Evolutionary conservation across 2,113 vertebrate species (phyloP), one percentile per base, ranked within the genome.

Genomic region (Vulpes vulpes): DNA sequence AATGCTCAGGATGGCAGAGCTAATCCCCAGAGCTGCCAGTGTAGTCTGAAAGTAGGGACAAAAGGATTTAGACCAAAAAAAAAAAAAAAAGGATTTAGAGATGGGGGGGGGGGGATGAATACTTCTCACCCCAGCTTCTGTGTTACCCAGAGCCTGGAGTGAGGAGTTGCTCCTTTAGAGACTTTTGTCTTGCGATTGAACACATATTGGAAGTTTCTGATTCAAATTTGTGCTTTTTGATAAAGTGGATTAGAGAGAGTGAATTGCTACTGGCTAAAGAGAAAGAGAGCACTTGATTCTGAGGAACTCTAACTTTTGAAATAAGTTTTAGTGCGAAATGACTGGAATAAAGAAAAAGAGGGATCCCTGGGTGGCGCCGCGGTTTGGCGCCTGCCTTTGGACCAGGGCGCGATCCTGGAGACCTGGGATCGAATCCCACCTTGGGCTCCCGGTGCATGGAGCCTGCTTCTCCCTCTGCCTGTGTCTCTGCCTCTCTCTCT

Each of bases 201-300:
- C n/a, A 82, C 38, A 22, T 43, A 57, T 20, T 81, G 67, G 20
- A 81, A 3, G 49, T 88, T 93, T 95, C 62, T 86, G 59, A 73
- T 84, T 67, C 80, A 91, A 71, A 57, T 88, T 32, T 91, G 32
- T 74, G 51, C 71, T 91, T 94, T 91, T 91, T 43, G 82, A 76
- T 76, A 64, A 91, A 93, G 60, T 84, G 38, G 17, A 49, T 65
- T 79, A 73, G 57, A 73, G 53, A 51, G 25, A 57, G 49, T 87
- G 64, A 71, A 49, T 78, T 97, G 78, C 27, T 92, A 30, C 3
- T 87, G 74, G 11, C 60, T 96, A 79, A 82, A 35, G 67, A 67
- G 53, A 87, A 89, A 20, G 22, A 85, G 22, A 11, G 74, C 53
- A 49, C 23, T n/a, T 51, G 69, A 82, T 74, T 79, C 62, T 89